phyloP scores from a whole-genome alignment of 2,888 invertebrate species.

The Calliopum simillimum region DNA sequence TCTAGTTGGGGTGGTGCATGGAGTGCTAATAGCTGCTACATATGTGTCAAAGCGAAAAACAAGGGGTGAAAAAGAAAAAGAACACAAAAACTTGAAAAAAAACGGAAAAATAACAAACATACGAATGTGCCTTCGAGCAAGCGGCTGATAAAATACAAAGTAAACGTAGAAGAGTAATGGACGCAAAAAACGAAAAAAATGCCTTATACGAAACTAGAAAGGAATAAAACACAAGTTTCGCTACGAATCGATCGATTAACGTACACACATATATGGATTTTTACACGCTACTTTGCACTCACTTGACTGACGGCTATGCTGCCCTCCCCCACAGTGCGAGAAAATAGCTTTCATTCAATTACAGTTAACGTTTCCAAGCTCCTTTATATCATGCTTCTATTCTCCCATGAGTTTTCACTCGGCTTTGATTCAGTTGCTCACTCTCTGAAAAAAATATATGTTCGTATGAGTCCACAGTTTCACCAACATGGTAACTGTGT shows the following conservation, averaged over 20 bases:
- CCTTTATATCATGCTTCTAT: neutral
- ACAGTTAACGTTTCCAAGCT: constrained; percentile 3
- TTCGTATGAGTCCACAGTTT: neutral
- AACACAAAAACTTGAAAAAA: constrained; percentile 33
- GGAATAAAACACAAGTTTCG: constrained; percentile 36
- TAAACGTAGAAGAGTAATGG: neutral
- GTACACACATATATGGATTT: constrained; percentile 36
- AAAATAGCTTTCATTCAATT: constrained; percentile 27
- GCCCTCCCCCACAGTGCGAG: neutral
- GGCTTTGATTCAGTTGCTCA: constrained; percentile 6
- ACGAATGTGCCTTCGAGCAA: constrained; percentile 17
- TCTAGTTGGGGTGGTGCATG: constrained; percentile 1
- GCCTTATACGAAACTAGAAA: neutral
- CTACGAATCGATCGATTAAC: constrained; percentile 50
- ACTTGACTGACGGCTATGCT: constrained; percentile 6
- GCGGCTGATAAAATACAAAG: constrained; percentile 16
- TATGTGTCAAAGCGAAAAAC: constrained; percentile 33
- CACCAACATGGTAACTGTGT: constrained; percentile 21
- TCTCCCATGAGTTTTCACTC: constrained; percentile 17
- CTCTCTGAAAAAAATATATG: constrained; percentile 3
- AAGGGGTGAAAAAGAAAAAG: constrained; percentile 34
- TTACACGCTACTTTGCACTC: constrained; percentile 33
- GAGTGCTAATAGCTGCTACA: constrained; percentile 14
- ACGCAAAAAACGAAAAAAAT: neutral
- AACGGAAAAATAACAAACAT: constrained; percentile 4